A percentile compares a stretch with the other conserved stretches of the same genome.
Evolutionary conservation across 2,113 vertebrate genomes (phyloP).

Genomic region (Camelus dromedarius): DNA sequence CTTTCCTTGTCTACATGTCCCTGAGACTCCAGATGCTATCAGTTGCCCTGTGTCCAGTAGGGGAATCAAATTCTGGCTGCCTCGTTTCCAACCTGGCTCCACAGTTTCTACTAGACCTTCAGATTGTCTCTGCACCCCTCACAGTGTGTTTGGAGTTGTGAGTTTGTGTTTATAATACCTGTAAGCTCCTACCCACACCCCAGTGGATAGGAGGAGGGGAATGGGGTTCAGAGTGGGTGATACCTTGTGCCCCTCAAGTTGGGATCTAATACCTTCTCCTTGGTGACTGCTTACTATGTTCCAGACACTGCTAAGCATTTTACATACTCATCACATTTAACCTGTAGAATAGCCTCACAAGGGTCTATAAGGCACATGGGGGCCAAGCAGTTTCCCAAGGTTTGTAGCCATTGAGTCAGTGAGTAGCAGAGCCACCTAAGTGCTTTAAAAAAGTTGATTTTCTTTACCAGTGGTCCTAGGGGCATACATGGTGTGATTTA

Average conservation of each 20-base stretch:
- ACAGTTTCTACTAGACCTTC: not conserved
- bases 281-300: not conserved
- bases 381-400: not conserved
- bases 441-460: not conserved
- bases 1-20: not conserved
- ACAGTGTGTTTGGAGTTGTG: not conserved
- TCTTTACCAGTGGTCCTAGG: not conserved
- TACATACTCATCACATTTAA: not conserved
- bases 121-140: rapidly evolving
- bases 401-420: not conserved
- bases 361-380: too few species aligned
- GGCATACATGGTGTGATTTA: rapidly evolving
- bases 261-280: not conserved
- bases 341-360: rapidly evolving
- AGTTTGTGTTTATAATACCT: not conserved
- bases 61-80: too few species aligned
- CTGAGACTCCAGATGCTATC: not conserved
- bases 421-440: not conserved
- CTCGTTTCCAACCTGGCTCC: not conserved
- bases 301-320: not conserved
- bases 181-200: not conserved
- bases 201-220: not conserved
- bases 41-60: not conserved
- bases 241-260: not conserved
- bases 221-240: too few species aligned